Base-by-base conservation (phyloP, 2,888 invertebrate genomes). In the Macaria liturata region DNA sequence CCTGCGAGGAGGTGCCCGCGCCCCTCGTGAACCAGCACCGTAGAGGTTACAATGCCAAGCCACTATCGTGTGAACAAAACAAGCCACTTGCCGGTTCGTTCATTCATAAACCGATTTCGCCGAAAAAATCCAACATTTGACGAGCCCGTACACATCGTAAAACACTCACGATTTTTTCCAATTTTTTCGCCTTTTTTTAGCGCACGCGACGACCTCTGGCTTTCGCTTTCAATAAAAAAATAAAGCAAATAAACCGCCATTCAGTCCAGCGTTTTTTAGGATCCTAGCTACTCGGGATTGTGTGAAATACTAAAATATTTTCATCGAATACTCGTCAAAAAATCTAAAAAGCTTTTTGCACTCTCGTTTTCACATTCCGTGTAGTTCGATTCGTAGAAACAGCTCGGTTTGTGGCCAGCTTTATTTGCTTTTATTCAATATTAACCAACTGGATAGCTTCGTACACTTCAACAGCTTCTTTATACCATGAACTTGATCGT, bases 141-240 rank as follows among this genome's bases (percentile, higher is more conserved):
- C 63, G 61, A 61, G 57, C 46, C 44, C 52, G 39, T 60, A 58
- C 66, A 61, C 61, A 59, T 53, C 59, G 59, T 59, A 59, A 59
- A 59, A 59, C 54, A 57, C 63, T 57, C 54, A 61, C 62, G 59
- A 51, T 65, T 61, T 65, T 57, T 56, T 32, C 46, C 40, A 42
- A 40, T 42, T 63, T 64, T 66, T 69, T 65, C 51, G 31, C 48
- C 54, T 64, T 58, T 59, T 57, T 60, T 59, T 56, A 54, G 49
- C 50, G 52, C 60, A 56, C 57, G 40, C 57, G 51, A 53, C 62
- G 65, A 67, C 65, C 61, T 58, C 47, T 52, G 40, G 62, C 64
- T 76, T 72, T 75, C 75, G 69, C 74, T 77, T 74, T 77, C 70
- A 61, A 55, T 70, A 72, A 65, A 69, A 66, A 61, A 65, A 67